Conservation (phyloP, 2,113 vertebrate species). For the Alces alces region DNA sequence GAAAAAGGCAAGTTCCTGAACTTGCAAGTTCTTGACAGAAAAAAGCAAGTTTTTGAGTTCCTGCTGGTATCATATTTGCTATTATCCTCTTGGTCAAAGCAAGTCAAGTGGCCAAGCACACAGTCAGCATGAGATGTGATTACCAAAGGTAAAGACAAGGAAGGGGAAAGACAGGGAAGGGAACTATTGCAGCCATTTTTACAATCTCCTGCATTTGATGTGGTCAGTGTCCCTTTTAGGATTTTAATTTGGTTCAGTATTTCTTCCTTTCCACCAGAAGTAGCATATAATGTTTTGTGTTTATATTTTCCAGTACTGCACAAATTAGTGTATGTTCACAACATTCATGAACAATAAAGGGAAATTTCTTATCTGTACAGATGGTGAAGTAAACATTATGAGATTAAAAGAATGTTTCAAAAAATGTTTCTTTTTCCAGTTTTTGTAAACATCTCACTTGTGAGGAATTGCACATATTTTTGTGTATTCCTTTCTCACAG, state of each 20-base stretch:
- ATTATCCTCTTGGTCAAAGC: neutral
- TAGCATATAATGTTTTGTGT: neutral
- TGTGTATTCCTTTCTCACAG: neutral
- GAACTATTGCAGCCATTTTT: neutral
- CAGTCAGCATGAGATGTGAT: neutral
- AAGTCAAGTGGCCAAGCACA: neutral
- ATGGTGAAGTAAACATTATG: neutral
- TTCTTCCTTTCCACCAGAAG: neutral
- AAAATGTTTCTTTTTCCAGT: neutral
- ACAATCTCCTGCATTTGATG: neutral
- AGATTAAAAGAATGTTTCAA: neutral
- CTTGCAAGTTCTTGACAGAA: neutral
- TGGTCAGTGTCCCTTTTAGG: neutral
- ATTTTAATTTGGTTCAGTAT: neutral
- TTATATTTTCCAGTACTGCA: neutral
- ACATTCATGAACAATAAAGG: neutral
- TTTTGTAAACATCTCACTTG: slow-evolving; percentile 8
- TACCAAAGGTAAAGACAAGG: no score
- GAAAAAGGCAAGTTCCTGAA: neutral
- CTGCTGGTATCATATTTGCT: neutral
- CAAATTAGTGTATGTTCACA: neutral
- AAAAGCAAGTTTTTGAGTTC: neutral
- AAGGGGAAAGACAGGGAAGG: neutral
- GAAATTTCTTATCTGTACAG: neutral
- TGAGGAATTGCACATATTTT: neutral